phyloP scores from a whole-genome alignment of 2,113 vertebrate species.

The Natator depressus region DNA sequence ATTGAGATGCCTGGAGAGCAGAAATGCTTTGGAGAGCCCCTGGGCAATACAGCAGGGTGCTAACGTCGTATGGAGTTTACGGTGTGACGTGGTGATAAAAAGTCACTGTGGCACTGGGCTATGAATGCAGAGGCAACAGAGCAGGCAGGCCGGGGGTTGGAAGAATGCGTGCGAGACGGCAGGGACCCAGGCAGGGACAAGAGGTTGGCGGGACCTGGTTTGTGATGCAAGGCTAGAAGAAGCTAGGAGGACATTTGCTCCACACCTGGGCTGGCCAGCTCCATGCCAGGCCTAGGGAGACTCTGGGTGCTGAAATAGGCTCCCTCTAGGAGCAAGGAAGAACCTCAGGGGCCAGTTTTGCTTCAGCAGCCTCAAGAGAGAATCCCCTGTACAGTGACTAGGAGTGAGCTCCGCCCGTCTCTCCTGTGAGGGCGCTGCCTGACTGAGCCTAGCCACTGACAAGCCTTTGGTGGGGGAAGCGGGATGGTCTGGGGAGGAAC shows the following conservation, averaged over 20 bases:
- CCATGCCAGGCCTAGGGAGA: not conserved
- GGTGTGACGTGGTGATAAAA: not conserved
- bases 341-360: not conserved
- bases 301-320: not conserved
- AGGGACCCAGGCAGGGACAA: not conserved
- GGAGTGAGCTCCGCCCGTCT: not conserved
- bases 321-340: not conserved
- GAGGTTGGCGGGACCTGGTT: not conserved
- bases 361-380: not conserved
- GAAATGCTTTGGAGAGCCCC: not conserved
- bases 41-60: not conserved
- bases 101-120: not conserved
- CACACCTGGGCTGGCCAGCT: not conserved
- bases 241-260: not conserved
- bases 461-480: not conserved
- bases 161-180: not conserved
- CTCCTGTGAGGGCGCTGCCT: not conserved
- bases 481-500: not conserved
- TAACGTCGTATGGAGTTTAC: not conserved
- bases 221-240: not conserved
- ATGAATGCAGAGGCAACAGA: not conserved
- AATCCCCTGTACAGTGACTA: not conserved
- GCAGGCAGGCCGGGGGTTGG: not conserved
- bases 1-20: not conserved
- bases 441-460: not conserved